Conservation (phyloP, 2,797 vertebrate genomes). For the Anguilla marmorata region DNA sequence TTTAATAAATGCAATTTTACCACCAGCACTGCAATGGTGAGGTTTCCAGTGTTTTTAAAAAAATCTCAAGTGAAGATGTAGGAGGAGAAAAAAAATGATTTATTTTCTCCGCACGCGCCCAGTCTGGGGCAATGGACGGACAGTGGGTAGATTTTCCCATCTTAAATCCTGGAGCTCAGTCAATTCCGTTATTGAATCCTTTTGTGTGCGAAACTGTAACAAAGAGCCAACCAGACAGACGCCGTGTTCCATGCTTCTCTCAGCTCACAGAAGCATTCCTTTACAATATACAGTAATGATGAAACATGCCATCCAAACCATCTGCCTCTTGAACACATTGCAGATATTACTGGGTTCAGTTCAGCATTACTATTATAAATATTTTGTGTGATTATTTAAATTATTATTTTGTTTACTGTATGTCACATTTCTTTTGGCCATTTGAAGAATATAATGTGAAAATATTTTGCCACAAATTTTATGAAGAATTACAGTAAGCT, state of each 20-base stretch:
- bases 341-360: background rate
- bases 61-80: background rate
- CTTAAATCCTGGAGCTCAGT: background rate
- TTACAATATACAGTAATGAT: slow-evolving; percentile 38
- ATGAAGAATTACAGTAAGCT: background rate
- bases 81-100: background rate
- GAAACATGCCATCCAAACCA: slow-evolving; percentile 38
- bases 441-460: background rate
- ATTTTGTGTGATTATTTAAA: background rate
- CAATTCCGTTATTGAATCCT: slow-evolving; percentile 25
- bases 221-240: slow-evolving; percentile 32
- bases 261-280: slow-evolving; percentile 37
- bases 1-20: background rate
- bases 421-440: background rate
- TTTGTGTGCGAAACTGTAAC: slow-evolving; percentile 25
- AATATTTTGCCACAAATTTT: background rate
- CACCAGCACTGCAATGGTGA: background rate
- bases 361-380: background rate
- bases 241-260: slow-evolving; percentile 41
- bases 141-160: background rate
- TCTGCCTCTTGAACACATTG: background rate
- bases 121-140: background rate
- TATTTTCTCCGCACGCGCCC: background rate
- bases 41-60: background rate
- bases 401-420: background rate